Evolutionary conservation across 1,140 invertebrate species (phyloP).

Genomic region (Drosophila rhopaloa): DNA sequence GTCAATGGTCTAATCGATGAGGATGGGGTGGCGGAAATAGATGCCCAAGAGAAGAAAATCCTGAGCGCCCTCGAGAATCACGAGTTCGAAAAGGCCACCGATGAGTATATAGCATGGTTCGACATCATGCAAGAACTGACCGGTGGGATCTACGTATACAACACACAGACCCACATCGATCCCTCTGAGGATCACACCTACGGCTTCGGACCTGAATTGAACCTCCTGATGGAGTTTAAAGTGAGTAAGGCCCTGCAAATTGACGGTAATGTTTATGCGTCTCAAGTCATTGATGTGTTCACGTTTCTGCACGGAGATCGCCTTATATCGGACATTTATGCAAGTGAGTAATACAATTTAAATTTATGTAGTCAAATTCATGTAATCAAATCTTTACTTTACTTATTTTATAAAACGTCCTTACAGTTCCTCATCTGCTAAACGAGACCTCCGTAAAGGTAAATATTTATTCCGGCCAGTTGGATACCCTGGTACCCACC

Average conservation of each 20-base stretch:
- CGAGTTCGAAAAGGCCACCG: too few relatives aligned
- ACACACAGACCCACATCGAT: slow-evolving; percentile 55
- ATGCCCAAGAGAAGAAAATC: slow-evolving; percentile 85
- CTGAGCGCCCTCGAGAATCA: slow-evolving; percentile 80
- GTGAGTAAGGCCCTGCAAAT: slow-evolving; percentile 88
- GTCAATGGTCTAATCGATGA: slow-evolving; percentile 87
- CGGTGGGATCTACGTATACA: slow-evolving; percentile 52
- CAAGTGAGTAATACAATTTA: slow-evolving; percentile 85
- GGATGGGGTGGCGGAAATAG: slow-evolving; percentile 81
- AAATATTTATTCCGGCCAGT: slow-evolving; percentile 82
- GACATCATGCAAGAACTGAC: slow-evolving; percentile 15
- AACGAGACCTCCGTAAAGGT: slow-evolving; percentile 87
- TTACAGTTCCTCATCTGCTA: slow-evolving; percentile 89
- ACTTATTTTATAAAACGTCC: too few relatives aligned
- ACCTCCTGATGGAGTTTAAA: slow-evolving; percentile 89
- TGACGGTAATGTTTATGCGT: slow-evolving; percentile 72
- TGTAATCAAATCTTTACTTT: too few relatives aligned
- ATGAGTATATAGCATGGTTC: too few relatives aligned
- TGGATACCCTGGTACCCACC: slow-evolving; percentile 89
- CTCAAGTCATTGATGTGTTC: too few relatives aligned
- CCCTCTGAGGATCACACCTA: slow-evolving; percentile 48
- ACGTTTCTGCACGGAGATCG: slow-evolving; percentile 86
- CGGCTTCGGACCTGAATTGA: slow-evolving; percentile 79
- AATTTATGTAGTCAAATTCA: too few relatives aligned
- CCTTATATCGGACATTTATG: slow-evolving; percentile 92